Percentiles rank a stretch among this genome's conserved stretches.
phyloP scores from a whole-genome alignment of 2,113 vertebrate genomes.

The Crotalus tigris region DNA sequence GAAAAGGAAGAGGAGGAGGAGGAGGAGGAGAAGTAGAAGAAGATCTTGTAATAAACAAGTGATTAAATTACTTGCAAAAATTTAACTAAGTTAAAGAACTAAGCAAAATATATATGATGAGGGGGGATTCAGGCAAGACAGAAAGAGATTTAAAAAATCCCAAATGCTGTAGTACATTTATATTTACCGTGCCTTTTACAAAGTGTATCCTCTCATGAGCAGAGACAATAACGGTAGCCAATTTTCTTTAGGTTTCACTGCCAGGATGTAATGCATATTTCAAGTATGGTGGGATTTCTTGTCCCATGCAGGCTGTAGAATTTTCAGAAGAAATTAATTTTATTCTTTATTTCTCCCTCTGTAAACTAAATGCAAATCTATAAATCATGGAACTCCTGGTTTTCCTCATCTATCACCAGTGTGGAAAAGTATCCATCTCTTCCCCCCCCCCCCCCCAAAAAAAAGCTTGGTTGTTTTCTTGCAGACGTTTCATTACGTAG shows the following conservation, averaged over 20 bases:
- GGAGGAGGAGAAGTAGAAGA: too few relatives aligned
- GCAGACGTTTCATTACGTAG: background rate
- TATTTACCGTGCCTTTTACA: conserved; percentile 47
- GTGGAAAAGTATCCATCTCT: conserved; percentile 49
- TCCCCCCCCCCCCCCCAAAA: conserved; percentile 42
- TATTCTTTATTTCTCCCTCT: conserved; percentile 26
- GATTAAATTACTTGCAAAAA: background rate
- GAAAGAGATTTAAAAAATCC: background rate
- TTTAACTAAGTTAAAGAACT: background rate
- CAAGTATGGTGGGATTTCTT: conserved; percentile 49
- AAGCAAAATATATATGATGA: background rate
- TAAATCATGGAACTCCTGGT: conserved; percentile 44
- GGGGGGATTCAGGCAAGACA: background rate
- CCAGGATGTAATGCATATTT: conserved; percentile 55
- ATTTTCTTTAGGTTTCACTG: conserved; percentile 59
- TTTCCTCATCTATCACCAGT: conserved; percentile 53
- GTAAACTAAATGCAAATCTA: background rate
- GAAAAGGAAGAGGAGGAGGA: too few relatives aligned
- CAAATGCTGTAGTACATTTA: fast-evolving
- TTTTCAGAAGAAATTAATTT: conserved; percentile 57
- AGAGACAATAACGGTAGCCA: conserved; percentile 61
- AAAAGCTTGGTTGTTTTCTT: background rate
- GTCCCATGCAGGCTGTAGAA: conserved; percentile 36
- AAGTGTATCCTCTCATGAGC: conserved; percentile 48
- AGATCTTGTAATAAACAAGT: background rate